A percentile compares a stretch with the other conserved stretches of the same genome.
Conservation (phyloP, 2,888 invertebrate species). For the Lottia gigantea region DNA sequence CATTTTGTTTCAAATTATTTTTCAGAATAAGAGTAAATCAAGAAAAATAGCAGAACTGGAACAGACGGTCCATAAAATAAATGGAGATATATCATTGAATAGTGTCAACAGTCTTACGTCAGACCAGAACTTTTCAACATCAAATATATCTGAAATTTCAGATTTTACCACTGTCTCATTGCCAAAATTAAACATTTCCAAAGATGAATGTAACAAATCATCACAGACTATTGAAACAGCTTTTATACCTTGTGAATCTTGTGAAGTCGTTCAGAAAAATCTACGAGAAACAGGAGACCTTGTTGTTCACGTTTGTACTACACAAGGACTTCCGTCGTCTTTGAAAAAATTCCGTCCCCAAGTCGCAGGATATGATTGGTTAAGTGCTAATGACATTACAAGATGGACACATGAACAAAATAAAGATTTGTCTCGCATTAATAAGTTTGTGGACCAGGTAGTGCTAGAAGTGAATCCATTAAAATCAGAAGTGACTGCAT, state of each 20-base stretch:
- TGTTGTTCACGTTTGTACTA: slow-evolving; percentile 57
- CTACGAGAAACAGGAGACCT: slow-evolving; percentile 57
- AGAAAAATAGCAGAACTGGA: slow-evolving; percentile 54
- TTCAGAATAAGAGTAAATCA: slow-evolving; percentile 51
- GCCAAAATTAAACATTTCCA: slow-evolving; percentile 37
- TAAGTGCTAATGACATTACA: slow-evolving; percentile 60
- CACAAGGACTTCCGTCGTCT: slow-evolving; percentile 62
- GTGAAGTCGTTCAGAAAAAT: slow-evolving; percentile 63
- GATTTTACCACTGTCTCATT: slow-evolving; percentile 7
- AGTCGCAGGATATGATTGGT: slow-evolving; percentile 57
- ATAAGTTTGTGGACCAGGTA: slow-evolving; percentile 53
- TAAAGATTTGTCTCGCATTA: slow-evolving; percentile 62
- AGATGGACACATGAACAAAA: slow-evolving; percentile 64
- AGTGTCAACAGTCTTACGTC: not conserved
- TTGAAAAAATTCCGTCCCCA: slow-evolving; percentile 58
- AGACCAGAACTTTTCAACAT: slow-evolving; percentile 9
- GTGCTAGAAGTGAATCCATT: slow-evolving; percentile 54
- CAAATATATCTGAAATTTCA: slow-evolving; percentile 5
- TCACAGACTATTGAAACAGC: slow-evolving; percentile 67
- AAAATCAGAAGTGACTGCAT: slow-evolving; percentile 52
- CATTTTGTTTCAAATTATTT: not conserved
- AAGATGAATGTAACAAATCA: slow-evolving; percentile 63
- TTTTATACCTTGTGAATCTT: slow-evolving; percentile 67
- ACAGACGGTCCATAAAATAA: slow-evolving; percentile 40
- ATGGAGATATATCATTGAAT: slow-evolving; percentile 16